These are phyloP conservation scores for Chrysopa pallens DNA, from an alignment of 1,140 invertebrate species.

Conservation along the genomic window DNA sequence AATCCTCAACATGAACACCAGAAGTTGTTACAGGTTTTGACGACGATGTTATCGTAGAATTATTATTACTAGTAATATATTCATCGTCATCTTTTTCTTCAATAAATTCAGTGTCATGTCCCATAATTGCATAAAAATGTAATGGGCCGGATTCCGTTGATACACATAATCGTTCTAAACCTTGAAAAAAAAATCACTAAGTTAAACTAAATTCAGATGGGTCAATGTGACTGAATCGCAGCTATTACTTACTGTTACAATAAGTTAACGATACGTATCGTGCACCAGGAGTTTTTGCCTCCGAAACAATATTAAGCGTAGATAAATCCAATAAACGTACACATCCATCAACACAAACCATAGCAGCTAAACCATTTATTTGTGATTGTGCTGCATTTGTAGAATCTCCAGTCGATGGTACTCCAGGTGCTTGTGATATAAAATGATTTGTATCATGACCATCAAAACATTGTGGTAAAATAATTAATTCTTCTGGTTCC, in stretches of 20 bases:
- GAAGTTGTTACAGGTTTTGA: not conserved
- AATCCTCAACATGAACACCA: not conserved
- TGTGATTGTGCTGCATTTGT: conserved; percentile 21
- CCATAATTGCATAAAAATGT: conserved; percentile 62
- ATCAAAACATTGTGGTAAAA: conserved; percentile 28
- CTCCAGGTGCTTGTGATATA: not conserved
- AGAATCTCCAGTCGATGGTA: conserved; percentile 8
- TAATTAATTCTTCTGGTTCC: conserved; percentile 43
- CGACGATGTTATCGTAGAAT: not conserved
- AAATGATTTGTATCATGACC: not conserved
- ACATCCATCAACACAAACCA: conserved; percentile 49
- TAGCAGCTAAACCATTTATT: conserved; percentile 24
- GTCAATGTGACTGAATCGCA: too few relatives aligned
- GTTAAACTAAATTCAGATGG: too few relatives aligned
- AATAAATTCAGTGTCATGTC: conserved; percentile 44
- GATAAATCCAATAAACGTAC: conserved; percentile 45
- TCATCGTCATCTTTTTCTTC: conserved; percentile 50
- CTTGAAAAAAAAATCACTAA: conserved; percentile 25
- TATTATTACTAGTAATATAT: conserved; percentile 14
- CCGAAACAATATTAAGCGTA: conserved; percentile 39
- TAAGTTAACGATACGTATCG: conserved; percentile 57
- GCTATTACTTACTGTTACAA: conserved; percentile 45
- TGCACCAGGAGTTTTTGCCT: conserved; percentile 41
- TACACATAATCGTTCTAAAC: conserved; percentile 66
- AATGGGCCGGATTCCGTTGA: conserved; percentile 60